Conservation (phyloP, 37 sponge, comb jelly and placozoan species). For the Tethya wilhelma region DNA sequence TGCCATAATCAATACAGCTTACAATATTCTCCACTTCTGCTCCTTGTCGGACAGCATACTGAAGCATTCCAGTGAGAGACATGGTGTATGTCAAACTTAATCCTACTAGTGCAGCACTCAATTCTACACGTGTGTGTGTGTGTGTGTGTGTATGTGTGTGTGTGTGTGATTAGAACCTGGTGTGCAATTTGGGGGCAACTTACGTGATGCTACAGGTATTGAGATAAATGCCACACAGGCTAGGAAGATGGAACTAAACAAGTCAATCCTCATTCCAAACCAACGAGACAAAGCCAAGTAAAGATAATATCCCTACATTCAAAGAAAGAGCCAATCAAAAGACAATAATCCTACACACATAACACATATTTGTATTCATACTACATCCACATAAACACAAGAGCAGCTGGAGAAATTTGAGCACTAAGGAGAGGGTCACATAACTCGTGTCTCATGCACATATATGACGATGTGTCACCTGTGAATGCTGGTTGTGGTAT, state of each 20-base stretch:
- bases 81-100: constrained; percentile 65
- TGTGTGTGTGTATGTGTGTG: not conserved
- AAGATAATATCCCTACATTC: constrained; percentile 54
- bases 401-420: not conserved
- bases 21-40: constrained; percentile 82
- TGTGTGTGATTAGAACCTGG: not conserved
- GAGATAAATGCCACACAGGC: constrained; percentile 53
- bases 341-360: no score
- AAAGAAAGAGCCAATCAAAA: no score
- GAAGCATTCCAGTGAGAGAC: constrained; percentile 75
- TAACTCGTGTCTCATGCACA: not conserved
- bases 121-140: not conserved
- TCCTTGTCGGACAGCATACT: constrained; percentile 72
- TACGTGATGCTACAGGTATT: constrained; percentile 40
- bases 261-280: constrained; percentile 79
- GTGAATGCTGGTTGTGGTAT: constrained; percentile 21
- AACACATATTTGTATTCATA: no score
- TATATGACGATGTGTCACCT: not conserved
- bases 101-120: constrained; percentile 43
- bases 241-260: constrained; percentile 45
- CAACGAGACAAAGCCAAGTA: constrained; percentile 63
- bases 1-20: not conserved
- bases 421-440: not conserved
- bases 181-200: not conserved
- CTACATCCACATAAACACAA: not conserved